Base-by-base conservation (phyloP, 2,888 invertebrate species). In the Ichneumon xanthorius region DNA sequence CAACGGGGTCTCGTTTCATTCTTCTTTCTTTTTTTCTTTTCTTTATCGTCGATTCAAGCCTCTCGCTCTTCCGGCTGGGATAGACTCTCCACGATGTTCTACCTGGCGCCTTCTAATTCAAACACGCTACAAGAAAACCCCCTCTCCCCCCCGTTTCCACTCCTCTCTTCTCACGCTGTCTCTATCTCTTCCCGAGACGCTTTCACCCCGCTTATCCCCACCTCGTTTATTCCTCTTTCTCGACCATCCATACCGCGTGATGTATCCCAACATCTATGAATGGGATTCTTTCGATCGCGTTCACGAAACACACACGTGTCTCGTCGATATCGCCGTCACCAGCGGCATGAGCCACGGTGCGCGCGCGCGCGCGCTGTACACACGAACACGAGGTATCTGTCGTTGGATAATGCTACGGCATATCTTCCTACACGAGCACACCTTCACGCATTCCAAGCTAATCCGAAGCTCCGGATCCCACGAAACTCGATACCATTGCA, bases 391-490 rank as follows among this genome's bases (percentile, higher is more conserved):
- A 65, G 75, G 55, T 75, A 61, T 76, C 40, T 72, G 55, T 77
- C 53, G 82, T 55, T 58, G 65, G 70, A 37, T 70, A 75, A 73
- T 81, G 73, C 70, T 63, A 16, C 50, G 68, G 58, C 80, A 68
- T 82, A 75, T 82, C 85, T 82, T 83, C 82, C 84, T 81, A 85
- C 81, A 61, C 80, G 53, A 72, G 80, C 88, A 88, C 88, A 89
- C 88, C 89, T 89, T 89, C 88, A 87, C 89, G 91, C 92, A 92
- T 92, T 92, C 92, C 92, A 92, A 89, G 88, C 92, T 92, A 92
- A 90, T 89, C 88, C 89, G 87, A 88, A 86, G 87, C 85, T 86
- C 82, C 85, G 86, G 82, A 88, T 87, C 90, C 88, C 88, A 91
- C 89, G 91, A 91, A 90, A 91, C 91, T 89, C 89, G 90, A 89